Percentiles rank a stretch among this genome's conserved stretches.
Conservation (phyloP, 2,888 invertebrate species). For the Acanthacorydalis orientalis region DNA sequence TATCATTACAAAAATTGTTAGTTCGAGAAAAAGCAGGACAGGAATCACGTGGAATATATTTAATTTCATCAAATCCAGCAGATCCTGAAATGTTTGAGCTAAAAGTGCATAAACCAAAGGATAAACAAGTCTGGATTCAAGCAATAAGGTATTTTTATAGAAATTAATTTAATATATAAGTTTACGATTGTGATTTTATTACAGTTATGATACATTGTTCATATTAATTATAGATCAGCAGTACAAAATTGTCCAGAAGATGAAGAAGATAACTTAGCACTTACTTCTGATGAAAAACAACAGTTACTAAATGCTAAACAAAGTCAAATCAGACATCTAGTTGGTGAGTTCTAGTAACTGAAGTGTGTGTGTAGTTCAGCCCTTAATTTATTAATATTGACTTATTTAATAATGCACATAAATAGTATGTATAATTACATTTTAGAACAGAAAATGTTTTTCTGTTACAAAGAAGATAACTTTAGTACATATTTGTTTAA, state of each 20-base stretch:
- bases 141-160: constrained; percentile 44
- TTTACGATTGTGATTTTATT: background rate
- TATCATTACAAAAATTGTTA: constrained; percentile 77
- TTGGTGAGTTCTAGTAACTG: constrained; percentile 37
- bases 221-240: constrained; percentile 35
- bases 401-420: too few species aligned
- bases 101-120: constrained; percentile 73
- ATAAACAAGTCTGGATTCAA: constrained; percentile 80
- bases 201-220: background rate
- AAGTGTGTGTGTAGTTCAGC: background rate
- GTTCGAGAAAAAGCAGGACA: constrained; percentile 90
- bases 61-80: constrained; percentile 80
- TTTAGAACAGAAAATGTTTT: too few species aligned
- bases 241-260: constrained; percentile 76
- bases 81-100: constrained; percentile 96
- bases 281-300: constrained; percentile 64
- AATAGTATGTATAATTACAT: too few species aligned
- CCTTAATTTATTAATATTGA: too few species aligned
- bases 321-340: constrained; percentile 62
- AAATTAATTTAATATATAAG: background rate
- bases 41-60: constrained; percentile 74
- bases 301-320: constrained; percentile 59
- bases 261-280: constrained; percentile 50
- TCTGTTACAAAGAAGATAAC: too few species aligned
- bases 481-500: too few species aligned